phyloP scores from a whole-genome alignment of 1,140 invertebrate genomes.

The Drosophila simulans region DNA sequence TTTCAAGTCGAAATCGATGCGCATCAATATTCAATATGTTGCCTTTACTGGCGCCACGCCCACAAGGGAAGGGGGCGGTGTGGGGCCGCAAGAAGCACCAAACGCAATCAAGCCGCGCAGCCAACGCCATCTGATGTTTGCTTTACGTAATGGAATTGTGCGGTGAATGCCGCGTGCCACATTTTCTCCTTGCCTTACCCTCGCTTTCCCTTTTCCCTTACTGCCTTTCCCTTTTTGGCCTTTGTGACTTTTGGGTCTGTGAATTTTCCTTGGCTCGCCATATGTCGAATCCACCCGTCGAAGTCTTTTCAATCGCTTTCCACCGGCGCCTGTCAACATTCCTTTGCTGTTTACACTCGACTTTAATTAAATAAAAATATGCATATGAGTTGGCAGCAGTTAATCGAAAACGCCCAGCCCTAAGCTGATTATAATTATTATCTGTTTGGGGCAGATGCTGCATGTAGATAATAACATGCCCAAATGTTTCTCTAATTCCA shows the following conservation, averaged over 20 bases:
- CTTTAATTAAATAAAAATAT: conserved; percentile 80
- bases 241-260: conserved; percentile 60
- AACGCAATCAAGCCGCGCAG: conserved; percentile 70
- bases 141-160: conserved; percentile 82
- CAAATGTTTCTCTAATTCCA: conserved; percentile 25
- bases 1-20: conserved; percentile 78
- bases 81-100: conserved; percentile 35
- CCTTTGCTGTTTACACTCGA: conserved; percentile 67
- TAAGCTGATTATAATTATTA: conserved; percentile 62
- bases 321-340: conserved; percentile 51
- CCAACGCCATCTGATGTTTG: conserved; percentile 77
- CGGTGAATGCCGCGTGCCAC: conserved; percentile 71
- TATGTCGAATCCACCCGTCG: conserved; percentile 45
- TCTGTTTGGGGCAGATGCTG: conserved; percentile 8
- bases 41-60: conserved; percentile 65
- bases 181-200: conserved; percentile 59
- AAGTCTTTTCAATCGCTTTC: conserved; percentile 62
- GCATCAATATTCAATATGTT: conserved; percentile 82
- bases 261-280: conserved; percentile 62
- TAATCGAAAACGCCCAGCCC: conserved; percentile 48
- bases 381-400: conserved; percentile 36
- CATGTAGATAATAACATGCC: conserved; percentile 1
- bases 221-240: conserved; percentile 3
- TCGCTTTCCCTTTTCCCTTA: conserved; percentile 14
- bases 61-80: conserved; percentile 1